Conservation (phyloP, 2,113 vertebrate genomes). For the Variabilichromis moorii region DNA sequence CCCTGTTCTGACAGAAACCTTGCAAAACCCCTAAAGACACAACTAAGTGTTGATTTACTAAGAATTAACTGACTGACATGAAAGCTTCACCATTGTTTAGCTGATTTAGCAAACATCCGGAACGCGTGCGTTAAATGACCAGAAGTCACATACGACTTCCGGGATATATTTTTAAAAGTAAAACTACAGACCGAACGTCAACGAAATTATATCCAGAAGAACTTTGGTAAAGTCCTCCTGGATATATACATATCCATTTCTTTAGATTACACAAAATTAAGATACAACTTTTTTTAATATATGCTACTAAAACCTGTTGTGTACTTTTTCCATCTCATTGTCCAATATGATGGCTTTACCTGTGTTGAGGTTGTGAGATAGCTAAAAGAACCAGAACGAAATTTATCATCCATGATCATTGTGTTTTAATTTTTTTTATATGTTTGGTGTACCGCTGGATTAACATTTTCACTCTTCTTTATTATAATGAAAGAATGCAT, state of each 20-base stretch:
- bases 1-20: background rate
- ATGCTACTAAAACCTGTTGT: background rate
- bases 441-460: background rate
- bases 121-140: accelerated
- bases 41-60: background rate
- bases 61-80: accelerated
- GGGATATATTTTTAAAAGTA: background rate
- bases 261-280: background rate
- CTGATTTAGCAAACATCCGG: background rate
- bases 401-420: background rate
- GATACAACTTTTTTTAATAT: background rate
- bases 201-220: background rate
- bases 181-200: background rate
- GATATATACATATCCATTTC: background rate
- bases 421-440: background rate
- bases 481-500: background rate
- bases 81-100: background rate
- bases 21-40: background rate
- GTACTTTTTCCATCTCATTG: background rate
- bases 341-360: background rate
- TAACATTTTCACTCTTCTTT: background rate
- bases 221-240: background rate
- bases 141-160: background rate
- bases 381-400: background rate
- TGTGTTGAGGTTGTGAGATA: background rate